Base-by-base conservation (phyloP, 1,140 invertebrate species). In the Adelges cooleyi region DNA sequence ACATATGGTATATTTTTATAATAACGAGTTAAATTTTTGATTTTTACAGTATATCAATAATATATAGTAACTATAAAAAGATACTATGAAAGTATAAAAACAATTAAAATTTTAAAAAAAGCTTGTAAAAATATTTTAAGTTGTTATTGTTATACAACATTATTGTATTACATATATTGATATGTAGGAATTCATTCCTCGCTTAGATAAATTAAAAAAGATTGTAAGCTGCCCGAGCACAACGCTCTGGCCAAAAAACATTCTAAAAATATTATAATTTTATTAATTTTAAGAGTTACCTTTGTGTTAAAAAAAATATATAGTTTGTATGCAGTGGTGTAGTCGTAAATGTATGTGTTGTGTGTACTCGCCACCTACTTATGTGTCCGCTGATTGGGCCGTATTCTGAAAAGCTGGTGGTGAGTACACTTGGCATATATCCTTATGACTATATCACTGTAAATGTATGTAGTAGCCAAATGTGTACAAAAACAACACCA, bases 121-220 rank as follows among this genome's bases (percentile, higher is more conserved):
- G 20, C 17, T 29, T 29, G 25, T 51, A 29, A 17, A 51, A 27
- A 23, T 40, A 54, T 52, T 22, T 53, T 40, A 25, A 29, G 20
- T 9, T 59, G 17, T 8, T 2, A 11, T 23, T 59, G 29, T 46
- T 8, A 44, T 15, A 44, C n/a, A 8, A 44, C n/a, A 44, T n/a
- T 17, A 40, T 62, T 29, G n/a, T n/a, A n/a, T n/a, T n/a, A n/a
- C n/a, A n/a, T n/a, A n/a, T n/a, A n/a, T n/a, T n/a, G n/a, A n/a
- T 62, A 46, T 62, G 56, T 62, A 29, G 56, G 56, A 62, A 62
- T 46, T 62, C 56, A 62, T 62, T 62, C 56, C 56, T 62, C 56
- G 56, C 56, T 62, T 62, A 62, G 56, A 46, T 62, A 62, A 62
- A 48, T 62, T 48, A 46, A 62, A n/a, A 5, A 3, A 15, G 17